These are phyloP conservation scores for Oscheius onirici DNA, from an alignment of 2,888 invertebrate species.

Conservation along the genomic window DNA sequence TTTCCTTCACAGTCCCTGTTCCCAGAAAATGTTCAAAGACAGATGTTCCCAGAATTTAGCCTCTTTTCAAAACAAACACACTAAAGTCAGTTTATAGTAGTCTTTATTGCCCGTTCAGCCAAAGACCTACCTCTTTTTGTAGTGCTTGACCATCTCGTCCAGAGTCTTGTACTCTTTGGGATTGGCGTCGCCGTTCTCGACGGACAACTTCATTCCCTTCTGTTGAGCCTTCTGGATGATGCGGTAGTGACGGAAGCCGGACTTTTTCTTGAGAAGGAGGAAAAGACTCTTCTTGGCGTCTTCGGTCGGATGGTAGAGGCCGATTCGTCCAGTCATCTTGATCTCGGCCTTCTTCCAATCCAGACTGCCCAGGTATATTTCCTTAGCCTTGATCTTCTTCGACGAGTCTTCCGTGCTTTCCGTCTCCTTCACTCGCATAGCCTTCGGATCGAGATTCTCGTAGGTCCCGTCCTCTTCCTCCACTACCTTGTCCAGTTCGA, in stretches of 20 bases:
- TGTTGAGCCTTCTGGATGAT: neutral
- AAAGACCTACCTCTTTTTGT: conserved; percentile 1
- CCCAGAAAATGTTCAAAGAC: no score
- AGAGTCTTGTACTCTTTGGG: neutral
- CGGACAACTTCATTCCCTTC: neutral
- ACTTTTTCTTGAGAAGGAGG: neutral
- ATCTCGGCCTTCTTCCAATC: conserved; percentile 12
- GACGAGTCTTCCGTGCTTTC: neutral
- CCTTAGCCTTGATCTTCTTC: neutral
- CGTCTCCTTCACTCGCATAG: neutral
- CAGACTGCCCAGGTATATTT: neutral
- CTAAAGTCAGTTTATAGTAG: neutral
- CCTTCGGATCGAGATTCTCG: conserved; percentile 17
- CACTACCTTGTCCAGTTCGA: neutral
- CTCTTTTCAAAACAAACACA: no score
- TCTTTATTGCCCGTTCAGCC: neutral
- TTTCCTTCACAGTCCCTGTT: no score
- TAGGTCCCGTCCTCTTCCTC: neutral
- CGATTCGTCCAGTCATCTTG: neutral
- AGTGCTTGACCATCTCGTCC: neutral
- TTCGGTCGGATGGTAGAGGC: conserved; percentile 5
- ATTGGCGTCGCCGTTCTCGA: neutral
- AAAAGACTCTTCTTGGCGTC: neutral
- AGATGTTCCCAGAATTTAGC: no score
- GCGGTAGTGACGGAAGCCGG: neutral